Evolutionary conservation across 2,797 vertebrate genomes (phyloP).

Genomic region (Amazona finschi): DNA sequence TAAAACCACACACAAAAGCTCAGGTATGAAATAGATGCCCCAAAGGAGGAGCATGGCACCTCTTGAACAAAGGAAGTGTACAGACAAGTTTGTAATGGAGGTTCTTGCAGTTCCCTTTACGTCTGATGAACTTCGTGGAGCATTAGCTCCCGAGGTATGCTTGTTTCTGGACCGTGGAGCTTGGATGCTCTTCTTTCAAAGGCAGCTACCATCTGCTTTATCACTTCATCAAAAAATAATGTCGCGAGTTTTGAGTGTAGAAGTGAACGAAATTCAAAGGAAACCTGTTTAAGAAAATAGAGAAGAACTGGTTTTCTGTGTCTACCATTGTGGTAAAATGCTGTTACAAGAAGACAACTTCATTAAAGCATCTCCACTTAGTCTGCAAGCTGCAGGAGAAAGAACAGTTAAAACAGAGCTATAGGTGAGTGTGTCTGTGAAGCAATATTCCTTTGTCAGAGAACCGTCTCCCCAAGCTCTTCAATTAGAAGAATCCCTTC

Average conservation of each 20-base stretch:
- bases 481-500: background rate
- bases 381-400: background rate
- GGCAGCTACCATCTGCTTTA: conserved; percentile 94
- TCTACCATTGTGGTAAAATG: background rate
- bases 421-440: background rate
- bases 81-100: background rate
- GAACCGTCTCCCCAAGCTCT: background rate
- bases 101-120: conserved; percentile 62
- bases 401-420: background rate
- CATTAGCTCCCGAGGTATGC: conserved; percentile 92
- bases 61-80: background rate
- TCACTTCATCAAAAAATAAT: conserved; percentile 94
- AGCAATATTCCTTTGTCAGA: background rate
- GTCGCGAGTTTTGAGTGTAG: conserved; percentile 92
- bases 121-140: conserved; percentile 92
- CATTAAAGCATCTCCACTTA: background rate
- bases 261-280: conserved; percentile 95
- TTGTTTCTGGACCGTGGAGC: conserved; percentile 87
- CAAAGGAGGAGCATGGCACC: background rate
- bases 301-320: background rate
- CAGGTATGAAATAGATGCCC: background rate
- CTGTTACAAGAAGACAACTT: background rate
- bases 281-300: conserved; percentile 79
- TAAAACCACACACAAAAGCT: conserved; percentile 25
- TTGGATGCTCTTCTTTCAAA: conserved; percentile 88